Conservation (phyloP, 2,888 invertebrate species). For the Caenorhabditis becei region DNA sequence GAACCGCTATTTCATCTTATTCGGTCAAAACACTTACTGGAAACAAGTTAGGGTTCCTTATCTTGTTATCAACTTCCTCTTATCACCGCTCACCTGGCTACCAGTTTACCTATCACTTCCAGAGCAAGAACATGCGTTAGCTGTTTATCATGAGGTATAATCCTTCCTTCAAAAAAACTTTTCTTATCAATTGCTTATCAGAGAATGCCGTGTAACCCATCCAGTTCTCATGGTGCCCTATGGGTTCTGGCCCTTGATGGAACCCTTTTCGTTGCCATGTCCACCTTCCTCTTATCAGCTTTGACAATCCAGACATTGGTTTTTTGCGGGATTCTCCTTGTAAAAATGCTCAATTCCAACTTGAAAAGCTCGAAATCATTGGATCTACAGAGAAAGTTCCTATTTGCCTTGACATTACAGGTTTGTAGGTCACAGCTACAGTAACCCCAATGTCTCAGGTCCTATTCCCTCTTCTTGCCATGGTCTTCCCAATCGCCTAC, state of each 20-base stretch:
- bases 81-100: neutral
- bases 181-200: neutral
- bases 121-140: neutral
- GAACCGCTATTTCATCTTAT: conserved; percentile 21
- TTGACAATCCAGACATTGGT: too few species aligned
- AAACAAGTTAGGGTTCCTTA: neutral
- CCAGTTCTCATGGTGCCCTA: neutral
- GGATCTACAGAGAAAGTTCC: neutral
- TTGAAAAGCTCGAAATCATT: neutral
- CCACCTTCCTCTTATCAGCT: too few species aligned
- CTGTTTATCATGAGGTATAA: neutral
- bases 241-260: too few species aligned
- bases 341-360: neutral
- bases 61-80: neutral
- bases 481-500: neutral
- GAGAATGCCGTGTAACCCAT: neutral
- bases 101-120: neutral
- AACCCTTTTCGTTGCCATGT: too few species aligned
- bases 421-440: neutral
- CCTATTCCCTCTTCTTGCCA: neutral
- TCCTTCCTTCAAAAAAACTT: neutral
- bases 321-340: too few species aligned
- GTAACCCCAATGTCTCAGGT: neutral
- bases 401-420: neutral
- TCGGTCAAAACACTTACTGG: conserved; percentile 8